Conservation (phyloP, 2,797 vertebrate genomes). For the Galagoides demidoff region DNA sequence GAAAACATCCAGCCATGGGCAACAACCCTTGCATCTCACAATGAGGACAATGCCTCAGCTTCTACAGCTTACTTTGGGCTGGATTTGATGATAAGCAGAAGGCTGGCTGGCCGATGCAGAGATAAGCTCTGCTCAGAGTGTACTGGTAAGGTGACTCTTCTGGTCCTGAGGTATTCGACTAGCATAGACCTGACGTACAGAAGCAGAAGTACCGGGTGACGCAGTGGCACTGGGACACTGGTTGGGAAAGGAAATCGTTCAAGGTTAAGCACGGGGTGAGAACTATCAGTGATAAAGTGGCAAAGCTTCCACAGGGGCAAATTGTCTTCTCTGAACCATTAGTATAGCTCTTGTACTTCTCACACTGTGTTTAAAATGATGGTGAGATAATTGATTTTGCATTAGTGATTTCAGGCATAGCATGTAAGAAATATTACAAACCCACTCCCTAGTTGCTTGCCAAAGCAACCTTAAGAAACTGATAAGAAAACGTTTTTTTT, state of each 20-base stretch:
- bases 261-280: constrained; percentile 32
- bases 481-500: not conserved
- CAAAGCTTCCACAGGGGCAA: not conserved
- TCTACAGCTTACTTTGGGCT: not conserved
- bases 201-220: not conserved
- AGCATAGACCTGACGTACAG: not conserved
- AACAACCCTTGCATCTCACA: not conserved
- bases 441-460: constrained; percentile 15
- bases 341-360: constrained; percentile 25
- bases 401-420: not conserved
- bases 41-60: not conserved
- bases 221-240: not conserved
- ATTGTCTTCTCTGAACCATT: constrained; percentile 39
- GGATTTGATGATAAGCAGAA: not conserved
- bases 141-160: not conserved
- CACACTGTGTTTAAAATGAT: constrained; percentile 25
- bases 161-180: not conserved
- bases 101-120: not conserved
- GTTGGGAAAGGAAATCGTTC: constrained; percentile 21
- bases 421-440: constrained; percentile 45
- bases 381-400: constrained; percentile 56
- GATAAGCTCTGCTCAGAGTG: not conserved
- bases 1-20: not conserved
- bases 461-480: constrained; percentile 37
- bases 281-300: not conserved